Percentiles rank a stretch among this genome's conserved stretches.
phyloP scores from a whole-genome alignment of 2,797 vertebrate genomes.

The Peromyscus eremicus region DNA sequence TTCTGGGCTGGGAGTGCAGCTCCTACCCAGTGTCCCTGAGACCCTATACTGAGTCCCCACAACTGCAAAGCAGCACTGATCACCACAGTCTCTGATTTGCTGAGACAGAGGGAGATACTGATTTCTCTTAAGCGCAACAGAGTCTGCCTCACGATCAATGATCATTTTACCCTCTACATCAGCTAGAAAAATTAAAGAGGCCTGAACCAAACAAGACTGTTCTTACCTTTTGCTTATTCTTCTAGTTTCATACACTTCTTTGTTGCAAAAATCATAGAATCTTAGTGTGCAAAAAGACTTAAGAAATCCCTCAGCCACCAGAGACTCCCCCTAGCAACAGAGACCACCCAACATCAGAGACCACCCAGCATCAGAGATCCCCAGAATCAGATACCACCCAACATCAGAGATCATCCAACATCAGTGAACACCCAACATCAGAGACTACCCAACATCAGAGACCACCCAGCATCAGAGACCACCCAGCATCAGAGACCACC shows the following conservation, averaged over 20 bases:
- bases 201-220: background rate
- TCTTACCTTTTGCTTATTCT: background rate
- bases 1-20: background rate
- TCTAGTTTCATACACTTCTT: background rate
- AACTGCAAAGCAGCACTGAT: background rate
- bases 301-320: background rate
- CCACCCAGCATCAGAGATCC: background rate
- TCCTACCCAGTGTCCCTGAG: background rate
- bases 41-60: background rate
- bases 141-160: background rate
- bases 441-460: too few relatives aligned
- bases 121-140: constrained; percentile 1
- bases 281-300: background rate
- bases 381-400: background rate
- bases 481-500: too few relatives aligned
- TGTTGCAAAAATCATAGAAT: background rate
- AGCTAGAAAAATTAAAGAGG: constrained; percentile 44
- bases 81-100: background rate
- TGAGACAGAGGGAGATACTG: constrained; percentile 7
- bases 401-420: too few relatives aligned
- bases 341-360: background rate
- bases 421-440: too few relatives aligned
- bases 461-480: too few relatives aligned
- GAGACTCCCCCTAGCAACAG: background rate
- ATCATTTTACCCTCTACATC: constrained; percentile 4